These are phyloP conservation scores for Zapornia atra DNA, from an alignment of 2,113 vertebrate species.

Conservation along the genomic window DNA sequence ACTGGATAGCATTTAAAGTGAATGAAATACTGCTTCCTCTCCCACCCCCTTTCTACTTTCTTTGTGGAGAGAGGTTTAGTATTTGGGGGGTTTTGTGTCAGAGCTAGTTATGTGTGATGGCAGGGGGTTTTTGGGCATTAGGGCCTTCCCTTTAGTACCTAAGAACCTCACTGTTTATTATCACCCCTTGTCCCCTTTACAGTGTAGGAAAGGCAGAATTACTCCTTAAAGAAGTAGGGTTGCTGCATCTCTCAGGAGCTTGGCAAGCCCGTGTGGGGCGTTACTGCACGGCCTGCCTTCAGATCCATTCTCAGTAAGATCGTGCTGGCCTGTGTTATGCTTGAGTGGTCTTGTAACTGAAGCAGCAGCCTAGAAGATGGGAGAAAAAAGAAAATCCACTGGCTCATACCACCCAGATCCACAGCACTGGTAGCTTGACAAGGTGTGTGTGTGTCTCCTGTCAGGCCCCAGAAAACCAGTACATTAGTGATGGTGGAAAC, in stretches of 20 bases:
- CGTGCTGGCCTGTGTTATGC: background rate
- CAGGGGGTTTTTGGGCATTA: background rate
- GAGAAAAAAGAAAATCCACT: background rate
- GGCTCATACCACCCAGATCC: background rate
- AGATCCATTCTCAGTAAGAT: background rate
- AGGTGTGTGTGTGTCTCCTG: background rate
- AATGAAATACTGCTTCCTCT: background rate
- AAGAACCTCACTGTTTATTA: background rate
- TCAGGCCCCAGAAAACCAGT: background rate
- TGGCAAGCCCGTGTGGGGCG: background rate
- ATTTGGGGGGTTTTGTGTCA: background rate
- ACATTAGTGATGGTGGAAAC: background rate
- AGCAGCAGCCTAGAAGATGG: background rate
- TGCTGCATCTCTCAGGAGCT: background rate
- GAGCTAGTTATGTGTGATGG: background rate
- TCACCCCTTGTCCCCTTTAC: background rate
- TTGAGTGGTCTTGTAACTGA: background rate
- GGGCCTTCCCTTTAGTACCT: background rate
- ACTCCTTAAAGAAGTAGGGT: background rate
- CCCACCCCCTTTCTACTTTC: accelerated
- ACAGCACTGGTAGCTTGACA: background rate
- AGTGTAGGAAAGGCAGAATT: background rate
- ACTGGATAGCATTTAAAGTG: background rate
- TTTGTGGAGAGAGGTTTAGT: background rate
- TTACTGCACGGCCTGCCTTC: background rate